Percentiles rank a stretch among this genome's conserved stretches.
These are phyloP conservation scores for Drosophila carrolli DNA, from an alignment of 1,140 invertebrate genomes.

Conservation along the genomic window DNA sequence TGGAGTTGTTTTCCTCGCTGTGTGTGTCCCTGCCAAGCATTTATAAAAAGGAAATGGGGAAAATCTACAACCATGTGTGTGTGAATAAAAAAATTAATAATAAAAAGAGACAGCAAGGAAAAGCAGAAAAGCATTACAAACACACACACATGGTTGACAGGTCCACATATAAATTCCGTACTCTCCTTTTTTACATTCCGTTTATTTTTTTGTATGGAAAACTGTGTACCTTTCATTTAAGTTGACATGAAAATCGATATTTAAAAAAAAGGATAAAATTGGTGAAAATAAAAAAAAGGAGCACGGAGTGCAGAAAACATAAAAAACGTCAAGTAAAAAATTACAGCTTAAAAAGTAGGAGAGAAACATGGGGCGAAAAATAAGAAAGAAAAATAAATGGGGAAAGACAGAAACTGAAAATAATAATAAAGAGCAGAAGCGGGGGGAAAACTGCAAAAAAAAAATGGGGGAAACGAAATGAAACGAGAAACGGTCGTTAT, in stretches of 20 bases:
- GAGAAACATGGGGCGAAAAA: constrained; percentile 44
- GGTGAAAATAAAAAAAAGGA: constrained; percentile 53
- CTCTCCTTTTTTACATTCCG: constrained; percentile 44
- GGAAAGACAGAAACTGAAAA: constrained; percentile 80
- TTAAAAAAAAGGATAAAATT: constrained; percentile 76
- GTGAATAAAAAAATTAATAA: constrained; percentile 62
- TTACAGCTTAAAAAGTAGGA: constrained; percentile 75
- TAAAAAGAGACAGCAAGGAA: constrained; percentile 45
- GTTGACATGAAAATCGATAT: constrained; percentile 83
- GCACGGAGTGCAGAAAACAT: constrained; percentile 48
- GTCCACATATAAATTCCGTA: constrained; percentile 38
- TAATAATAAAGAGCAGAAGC: constrained; percentile 69
- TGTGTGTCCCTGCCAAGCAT: constrained; percentile 34
- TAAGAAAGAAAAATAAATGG: constrained; percentile 45
- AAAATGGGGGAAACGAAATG: constrained; percentile 34
- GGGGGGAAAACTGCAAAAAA: constrained; percentile 50
- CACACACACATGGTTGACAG: constrained; percentile 38
- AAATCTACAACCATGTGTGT: constrained; percentile 28
- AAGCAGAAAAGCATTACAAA: constrained; percentile 12
- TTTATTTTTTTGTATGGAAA: constrained; percentile 56
- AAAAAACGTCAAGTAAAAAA: constrained; percentile 79
- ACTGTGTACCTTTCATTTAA: constrained; percentile 83
- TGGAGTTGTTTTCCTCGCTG: constrained; percentile 36
- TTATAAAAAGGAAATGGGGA: constrained; percentile 43
- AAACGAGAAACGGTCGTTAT: constrained; percentile 80